Percentiles rank a stretch among this genome's conserved stretches.
These are phyloP conservation scores for Callospermophilus lateralis DNA, from an alignment of 2,113 vertebrate genomes.

Conservation along the genomic window DNA sequence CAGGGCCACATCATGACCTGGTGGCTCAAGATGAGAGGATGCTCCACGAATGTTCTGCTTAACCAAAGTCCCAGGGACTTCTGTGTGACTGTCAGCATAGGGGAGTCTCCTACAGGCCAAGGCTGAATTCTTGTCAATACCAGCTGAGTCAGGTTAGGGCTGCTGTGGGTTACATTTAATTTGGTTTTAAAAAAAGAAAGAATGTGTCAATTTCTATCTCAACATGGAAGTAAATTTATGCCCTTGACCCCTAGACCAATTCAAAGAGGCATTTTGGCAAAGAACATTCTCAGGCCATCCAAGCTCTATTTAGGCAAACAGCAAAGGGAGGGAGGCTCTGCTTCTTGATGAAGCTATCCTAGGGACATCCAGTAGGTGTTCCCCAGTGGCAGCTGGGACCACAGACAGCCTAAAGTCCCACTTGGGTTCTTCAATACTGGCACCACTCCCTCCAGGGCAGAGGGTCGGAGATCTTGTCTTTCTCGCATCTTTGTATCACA, in stretches of 20 bases:
- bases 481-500: background rate
- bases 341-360: background rate
- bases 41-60: no score
- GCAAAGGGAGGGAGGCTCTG: background rate
- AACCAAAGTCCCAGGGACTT: background rate
- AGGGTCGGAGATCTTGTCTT: background rate
- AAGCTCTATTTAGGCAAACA: background rate
- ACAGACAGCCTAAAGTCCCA: background rate
- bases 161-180: background rate
- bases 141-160: background rate
- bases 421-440: background rate
- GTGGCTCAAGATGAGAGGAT: background rate
- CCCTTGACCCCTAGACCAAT: background rate
- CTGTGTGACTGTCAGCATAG: background rate
- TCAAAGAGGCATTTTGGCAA: background rate
- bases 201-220: background rate
- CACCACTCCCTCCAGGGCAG: background rate
- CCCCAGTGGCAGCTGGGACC: background rate
- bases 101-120: background rate
- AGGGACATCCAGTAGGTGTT: background rate
- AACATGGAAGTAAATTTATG: background rate
- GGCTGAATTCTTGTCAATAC: background rate
- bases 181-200: constrained; percentile 36
- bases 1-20: background rate
- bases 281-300: background rate